Evolutionary conservation across 2,888 invertebrate species (phyloP), one percentile per base, ranked within the genome.

Genomic region (Neoscelio sp.): DNA sequence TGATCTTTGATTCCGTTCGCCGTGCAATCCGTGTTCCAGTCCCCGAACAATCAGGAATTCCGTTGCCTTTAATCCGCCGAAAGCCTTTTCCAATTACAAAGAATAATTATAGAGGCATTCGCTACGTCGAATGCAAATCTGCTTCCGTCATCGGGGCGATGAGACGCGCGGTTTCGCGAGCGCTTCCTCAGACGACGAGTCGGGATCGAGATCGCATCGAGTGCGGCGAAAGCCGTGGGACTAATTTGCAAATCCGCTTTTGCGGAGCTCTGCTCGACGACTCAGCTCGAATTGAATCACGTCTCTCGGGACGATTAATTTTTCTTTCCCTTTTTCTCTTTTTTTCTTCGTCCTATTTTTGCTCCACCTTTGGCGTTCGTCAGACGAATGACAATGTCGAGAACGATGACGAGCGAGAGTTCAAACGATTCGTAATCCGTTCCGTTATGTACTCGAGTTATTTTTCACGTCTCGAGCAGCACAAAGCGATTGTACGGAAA

Each of bases 231-330:
- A 76, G 60, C 76, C 50, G 42, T 13, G 68, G 65, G 64, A 71
- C 76, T 70, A 64, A 70, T 77, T 77, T 77, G 77, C 77, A 77
- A 77, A 77, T 77, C 70, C 58, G 70, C 70, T 70, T 71, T 56
- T 50, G 64, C 64, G n/a, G n/a, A n/a, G n/a, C n/a, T n/a, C n/a
- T n/a, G n/a, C n/a, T n/a, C 58, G 56, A 70, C 64, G 52, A 58
- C 35, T 71, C 65, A 30, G 65, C 70, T 50, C 58, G 13, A 64
- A 70, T 64, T 62, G 30, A 68, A 62, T 67, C 52, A 40, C 40
- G 48, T 68, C 70, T 38, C 50, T 7, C 2, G 23, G 50, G 33
- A 64, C 48, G 64, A 77, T 64, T 48, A 40, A 58, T n/a, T 15
- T 12, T 35, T 64, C 28, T 20, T 46, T 38, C n/a, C 12, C 7